These are phyloP conservation scores for Drosophila nasuta DNA, from an alignment of 1,140 invertebrate genomes.

Conservation along the genomic window DNA sequence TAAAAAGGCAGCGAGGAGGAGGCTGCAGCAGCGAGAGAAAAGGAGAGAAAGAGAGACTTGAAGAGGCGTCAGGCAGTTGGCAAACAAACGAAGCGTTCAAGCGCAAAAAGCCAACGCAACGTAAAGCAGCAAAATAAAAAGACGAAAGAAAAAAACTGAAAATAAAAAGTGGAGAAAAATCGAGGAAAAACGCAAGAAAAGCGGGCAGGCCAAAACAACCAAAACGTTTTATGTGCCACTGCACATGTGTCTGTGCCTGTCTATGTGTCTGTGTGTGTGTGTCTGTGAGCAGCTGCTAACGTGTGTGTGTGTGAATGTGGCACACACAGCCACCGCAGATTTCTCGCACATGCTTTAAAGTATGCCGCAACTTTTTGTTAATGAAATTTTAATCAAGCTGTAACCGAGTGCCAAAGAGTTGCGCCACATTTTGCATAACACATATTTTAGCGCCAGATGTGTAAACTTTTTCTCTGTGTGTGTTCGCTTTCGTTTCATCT, in stretches of 20 bases:
- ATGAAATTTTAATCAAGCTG: slow-evolving; percentile 83
- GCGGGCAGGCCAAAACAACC: slow-evolving; percentile 62
- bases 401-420: slow-evolving; percentile 59
- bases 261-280: slow-evolving; percentile 29
- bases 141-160: slow-evolving; percentile 5
- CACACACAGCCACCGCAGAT: slow-evolving; percentile 62
- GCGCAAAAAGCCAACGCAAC: slow-evolving; percentile 72
- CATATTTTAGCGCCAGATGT: slow-evolving; percentile 51
- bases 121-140: neutral
- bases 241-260: slow-evolving; percentile 27
- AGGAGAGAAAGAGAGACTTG: slow-evolving; percentile 32
- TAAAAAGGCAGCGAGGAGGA: slow-evolving; percentile 17
- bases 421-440: slow-evolving; percentile 43
- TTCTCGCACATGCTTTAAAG: slow-evolving; percentile 74
- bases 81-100: slow-evolving; percentile 82
- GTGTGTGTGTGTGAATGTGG: slow-evolving; percentile 30
- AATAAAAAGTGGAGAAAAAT: slow-evolving; percentile 24
- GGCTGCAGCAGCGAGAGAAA: neutral
- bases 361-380: slow-evolving; percentile 80
- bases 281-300: slow-evolving; percentile 23
- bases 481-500: slow-evolving; percentile 10
- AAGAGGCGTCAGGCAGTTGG: slow-evolving; percentile 67
- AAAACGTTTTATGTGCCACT: slow-evolving; percentile 74
- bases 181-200: slow-evolving; percentile 46
- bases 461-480: slow-evolving; percentile 10